Evolutionary conservation across 2,797 vertebrate genomes (phyloP), one percentile per base, ranked within the genome.

Genomic region (Poecilia gillii): DNA sequence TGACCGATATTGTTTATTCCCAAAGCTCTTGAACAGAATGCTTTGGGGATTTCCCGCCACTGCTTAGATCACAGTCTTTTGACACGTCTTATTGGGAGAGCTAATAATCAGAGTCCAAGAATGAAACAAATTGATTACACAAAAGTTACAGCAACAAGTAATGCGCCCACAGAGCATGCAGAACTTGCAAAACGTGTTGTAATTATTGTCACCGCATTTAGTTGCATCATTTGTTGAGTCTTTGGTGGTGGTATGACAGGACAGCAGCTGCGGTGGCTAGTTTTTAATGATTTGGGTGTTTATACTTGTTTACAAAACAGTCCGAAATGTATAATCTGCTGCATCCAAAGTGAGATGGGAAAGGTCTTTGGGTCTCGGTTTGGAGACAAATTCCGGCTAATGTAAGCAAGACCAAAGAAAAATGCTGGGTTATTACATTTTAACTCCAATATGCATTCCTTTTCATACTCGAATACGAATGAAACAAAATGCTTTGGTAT

Each of bases 371-470:
- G 74, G 74, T 82, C 73, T 78, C 55, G 72, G 81, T 84, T 87
- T 74, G 72, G 73, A 59, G 64, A 41, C 45, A 28, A 68, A 72
- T 81, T 84, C 49, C 74, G 81, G 81, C 1, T 4, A 80, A 86
- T 84, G 57, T 71, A 55, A 85, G 75, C 43, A 36, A 57, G 28
- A 76, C 83, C 39, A 64, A 74, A 72, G 86, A 83, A 90, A 91
- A 93, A 86, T 53, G 84, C 85, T 70, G 80, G 84, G 81, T 90
- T 86, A 78, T 81, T 86, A 53, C 23, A 31, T 77, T 88, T 45
- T 74, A 77, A 79, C 75, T 71, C 88, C 85, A 74, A 82, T 85
- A 78, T 85, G 87, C 86, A 88, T 92, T 91, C 85, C 85, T 88
- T 68, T 82, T 87, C 85, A 86, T 86, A 91, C 79, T 89, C 82